phyloP scores from a whole-genome alignment of 2,797 vertebrate genomes.

The Myotis findleyi region DNA sequence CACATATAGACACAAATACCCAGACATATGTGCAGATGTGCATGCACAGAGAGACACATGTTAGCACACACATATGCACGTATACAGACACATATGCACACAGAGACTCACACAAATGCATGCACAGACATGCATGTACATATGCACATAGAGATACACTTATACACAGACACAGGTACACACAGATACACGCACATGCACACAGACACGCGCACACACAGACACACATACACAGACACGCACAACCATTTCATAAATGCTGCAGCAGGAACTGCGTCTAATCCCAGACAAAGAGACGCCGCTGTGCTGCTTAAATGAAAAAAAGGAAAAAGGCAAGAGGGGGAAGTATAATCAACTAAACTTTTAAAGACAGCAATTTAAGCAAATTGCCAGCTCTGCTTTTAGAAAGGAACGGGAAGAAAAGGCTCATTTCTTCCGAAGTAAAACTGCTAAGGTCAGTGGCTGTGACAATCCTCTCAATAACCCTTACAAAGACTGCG shows the following conservation, averaged over 20 bases:
- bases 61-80: neutral
- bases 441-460: conserved; percentile 75
- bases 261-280: neutral
- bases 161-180: neutral
- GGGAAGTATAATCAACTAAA: conserved; percentile 69
- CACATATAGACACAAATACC: neutral
- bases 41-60: neutral
- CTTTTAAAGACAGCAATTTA: conserved; percentile 80
- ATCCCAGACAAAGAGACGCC: conserved; percentile 31
- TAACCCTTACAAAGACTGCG: conserved; percentile 79
- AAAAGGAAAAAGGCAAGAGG: conserved; percentile 61
- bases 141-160: neutral
- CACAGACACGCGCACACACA: no score
- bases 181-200: neutral
- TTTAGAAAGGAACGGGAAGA: conserved; percentile 81
- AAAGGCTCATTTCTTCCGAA: conserved; percentile 80
- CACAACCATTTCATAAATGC: neutral
- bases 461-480: conserved; percentile 81
- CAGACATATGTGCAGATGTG: no score
- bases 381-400: conserved; percentile 83
- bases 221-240: neutral
- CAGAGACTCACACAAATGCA: neutral
- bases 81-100: neutral
- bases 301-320: conserved; percentile 60
- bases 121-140: neutral